Base-by-base conservation (phyloP, 2,113 vertebrate genomes). In the Scomber colias region DNA sequence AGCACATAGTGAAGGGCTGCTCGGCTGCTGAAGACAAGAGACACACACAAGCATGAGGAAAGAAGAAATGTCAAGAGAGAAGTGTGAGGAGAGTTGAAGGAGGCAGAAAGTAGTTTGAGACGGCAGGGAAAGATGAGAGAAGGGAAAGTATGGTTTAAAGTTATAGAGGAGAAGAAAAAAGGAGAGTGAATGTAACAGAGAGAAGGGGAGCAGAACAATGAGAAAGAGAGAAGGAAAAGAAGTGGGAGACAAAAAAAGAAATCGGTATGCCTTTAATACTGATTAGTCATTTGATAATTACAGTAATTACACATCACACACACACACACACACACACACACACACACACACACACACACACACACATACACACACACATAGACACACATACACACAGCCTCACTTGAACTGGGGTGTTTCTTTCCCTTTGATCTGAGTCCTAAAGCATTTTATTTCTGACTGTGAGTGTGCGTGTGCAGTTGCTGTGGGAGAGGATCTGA, bases 1-100 rank as follows among this genome's bases (percentile, higher is more conserved):
- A 99, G 94, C 98, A 99, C 98, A 99, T 99, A 60, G 96, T 99
- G 89, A 97, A 99, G 27, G 98, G 98, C 95, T 97, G 97, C 89
- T 97, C 96, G 94, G 97, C 98, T 99, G 96, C 85, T 84, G 59
- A 62, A 77, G 44, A 72, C 53, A 85, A 71, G 88, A 79, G 87
- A 96, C 1, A 95, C 92, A 81, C 87, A 82, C 88, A 89, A 92
- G 15, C 10, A 4, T 71, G 15, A 35, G 40, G n/a, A 40, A 31
- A 57, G n/a, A 16, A 44, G 46, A 40, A 14, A 30, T 9, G 3
- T 54, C 53, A 54, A 54, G 53, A 15, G 4, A 63, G 3, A 5
- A 49, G 14, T 64, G 7, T 19, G 8, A 67, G 17, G 24, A 81
- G 16, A 67, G 49, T 53, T 46, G 19, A 48, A 63, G 3, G 27